Evolutionary conservation across 2,888 invertebrate genomes (phyloP).

Genomic region (Drosophila subsilvestris): DNA sequence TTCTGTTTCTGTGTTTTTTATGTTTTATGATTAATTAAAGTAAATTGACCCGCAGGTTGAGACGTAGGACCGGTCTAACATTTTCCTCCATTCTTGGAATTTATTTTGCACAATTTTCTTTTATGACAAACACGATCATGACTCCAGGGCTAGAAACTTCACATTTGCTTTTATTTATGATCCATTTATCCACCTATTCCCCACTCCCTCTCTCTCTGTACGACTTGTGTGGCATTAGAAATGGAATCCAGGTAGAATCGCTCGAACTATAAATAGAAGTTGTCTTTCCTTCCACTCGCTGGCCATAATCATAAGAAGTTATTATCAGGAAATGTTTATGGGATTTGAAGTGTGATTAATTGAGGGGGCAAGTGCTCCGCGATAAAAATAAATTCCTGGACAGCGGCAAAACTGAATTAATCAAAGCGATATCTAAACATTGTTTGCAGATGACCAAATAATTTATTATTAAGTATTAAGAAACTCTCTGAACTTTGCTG

Average conservation of each 20-base stretch:
- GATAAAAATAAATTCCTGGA: constrained; percentile 12
- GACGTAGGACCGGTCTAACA: constrained; percentile 53
- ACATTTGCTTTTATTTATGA: constrained; percentile 53
- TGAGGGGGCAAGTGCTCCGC: constrained; percentile 9
- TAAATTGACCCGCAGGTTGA: constrained; percentile 70
- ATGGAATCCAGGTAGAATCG: constrained; percentile 38
- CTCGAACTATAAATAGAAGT: constrained; percentile 38
- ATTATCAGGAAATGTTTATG: constrained; percentile 50
- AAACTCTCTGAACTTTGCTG: neutral
- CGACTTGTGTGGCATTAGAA: constrained; percentile 51
- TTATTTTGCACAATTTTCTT: constrained; percentile 51
- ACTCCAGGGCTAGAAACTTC: constrained; percentile 36
- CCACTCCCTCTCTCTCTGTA: constrained; percentile 4
- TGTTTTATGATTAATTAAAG: constrained; percentile 64
- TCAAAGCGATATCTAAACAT: neutral
- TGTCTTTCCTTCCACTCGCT: constrained; percentile 32
- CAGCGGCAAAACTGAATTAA: neutral
- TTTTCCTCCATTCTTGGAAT: constrained; percentile 55
- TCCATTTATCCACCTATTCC: constrained; percentile 28
- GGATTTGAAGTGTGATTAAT: constrained; percentile 63
- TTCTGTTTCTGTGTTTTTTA: constrained; percentile 16
- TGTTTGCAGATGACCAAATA: neutral
- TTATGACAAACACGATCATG: constrained; percentile 54
- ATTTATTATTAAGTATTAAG: neutral
- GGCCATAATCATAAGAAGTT: constrained; percentile 36